Percentiles rank a stretch among this genome's conserved stretches.
These are phyloP conservation scores for Clinocottus analis DNA, from an alignment of 2,113 vertebrate genomes.

Conservation along the genomic window DNA sequence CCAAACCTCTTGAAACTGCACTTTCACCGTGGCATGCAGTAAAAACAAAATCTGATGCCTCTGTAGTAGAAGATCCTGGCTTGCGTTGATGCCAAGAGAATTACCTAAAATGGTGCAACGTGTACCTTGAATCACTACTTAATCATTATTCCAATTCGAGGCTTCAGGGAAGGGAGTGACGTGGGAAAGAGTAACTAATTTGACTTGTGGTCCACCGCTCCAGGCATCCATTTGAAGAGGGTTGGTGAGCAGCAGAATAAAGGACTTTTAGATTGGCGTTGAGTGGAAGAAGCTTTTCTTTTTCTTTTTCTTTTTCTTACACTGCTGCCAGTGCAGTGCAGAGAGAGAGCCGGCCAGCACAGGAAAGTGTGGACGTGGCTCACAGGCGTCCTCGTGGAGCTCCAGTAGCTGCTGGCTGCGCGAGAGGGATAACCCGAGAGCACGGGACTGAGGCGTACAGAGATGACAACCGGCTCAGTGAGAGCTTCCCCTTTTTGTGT, in stretches of 20 bases:
- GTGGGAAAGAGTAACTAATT: conserved; percentile 44
- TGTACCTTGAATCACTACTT: conserved; percentile 35
- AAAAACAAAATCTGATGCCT: conserved; percentile 19
- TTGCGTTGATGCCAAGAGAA: conserved; percentile 13
- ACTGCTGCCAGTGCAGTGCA: conserved; percentile 26
- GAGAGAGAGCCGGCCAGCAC: conserved; percentile 12
- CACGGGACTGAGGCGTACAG: conserved; percentile 1
- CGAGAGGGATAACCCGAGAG: neutral
- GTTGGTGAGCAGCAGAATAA: conserved; percentile 29
- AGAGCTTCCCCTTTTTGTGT: neutral
- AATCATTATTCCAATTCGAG: conserved; percentile 34
- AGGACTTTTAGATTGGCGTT: conserved; percentile 56
- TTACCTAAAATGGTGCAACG: conserved; percentile 32
- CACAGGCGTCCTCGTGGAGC: conserved; percentile 19
- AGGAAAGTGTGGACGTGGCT: conserved; percentile 40
- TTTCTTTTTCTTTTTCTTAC: conserved; percentile 13
- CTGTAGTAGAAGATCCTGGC: neutral
- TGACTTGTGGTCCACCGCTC: conserved; percentile 46
- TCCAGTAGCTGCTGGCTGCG: conserved; percentile 30
- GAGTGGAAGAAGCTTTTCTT: conserved; percentile 22
- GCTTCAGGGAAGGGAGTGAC: conserved; percentile 19
- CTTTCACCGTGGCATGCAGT: neutral
- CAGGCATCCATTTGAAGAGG: conserved; percentile 53
- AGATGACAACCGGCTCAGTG: neutral
- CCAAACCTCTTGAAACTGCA: conserved; percentile 17